Conservation (phyloP, 92 coral and sea anemone species). For the Phenganax marumi region DNA sequence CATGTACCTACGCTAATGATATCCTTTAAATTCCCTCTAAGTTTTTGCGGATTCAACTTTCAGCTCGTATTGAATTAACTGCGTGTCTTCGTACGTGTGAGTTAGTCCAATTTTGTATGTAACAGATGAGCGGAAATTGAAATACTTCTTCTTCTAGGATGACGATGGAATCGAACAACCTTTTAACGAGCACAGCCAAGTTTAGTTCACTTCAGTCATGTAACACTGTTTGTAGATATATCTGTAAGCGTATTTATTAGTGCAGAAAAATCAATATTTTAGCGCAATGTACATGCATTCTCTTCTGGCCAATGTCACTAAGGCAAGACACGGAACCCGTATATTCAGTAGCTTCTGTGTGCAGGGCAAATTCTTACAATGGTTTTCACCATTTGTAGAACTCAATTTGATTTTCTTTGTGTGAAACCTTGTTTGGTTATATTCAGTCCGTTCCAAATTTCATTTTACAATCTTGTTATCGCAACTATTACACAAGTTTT, state of each 20-base stretch:
- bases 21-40: too few species aligned
- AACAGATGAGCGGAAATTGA: background rate
- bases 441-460: too few species aligned
- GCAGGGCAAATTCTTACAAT: background rate
- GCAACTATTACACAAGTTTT: too few species aligned
- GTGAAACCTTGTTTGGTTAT: background rate
- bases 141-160: background rate
- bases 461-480: too few species aligned
- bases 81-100: too few species aligned
- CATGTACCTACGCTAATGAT: too few species aligned
- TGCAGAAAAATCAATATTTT: background rate
- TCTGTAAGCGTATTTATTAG: background rate
- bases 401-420: too few species aligned
- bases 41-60: background rate
- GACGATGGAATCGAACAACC: constrained; percentile 16
- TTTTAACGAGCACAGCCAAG: constrained; percentile 37
- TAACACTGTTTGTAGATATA: background rate
- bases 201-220: background rate
- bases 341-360: background rate
- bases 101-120: too few species aligned
- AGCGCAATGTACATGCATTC: background rate
- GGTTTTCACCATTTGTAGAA: background rate
- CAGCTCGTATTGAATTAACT: background rate
- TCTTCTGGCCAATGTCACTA: background rate
- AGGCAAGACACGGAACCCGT: background rate